Conservation (phyloP, 2,113 vertebrate species). For the Martes martes region DNA sequence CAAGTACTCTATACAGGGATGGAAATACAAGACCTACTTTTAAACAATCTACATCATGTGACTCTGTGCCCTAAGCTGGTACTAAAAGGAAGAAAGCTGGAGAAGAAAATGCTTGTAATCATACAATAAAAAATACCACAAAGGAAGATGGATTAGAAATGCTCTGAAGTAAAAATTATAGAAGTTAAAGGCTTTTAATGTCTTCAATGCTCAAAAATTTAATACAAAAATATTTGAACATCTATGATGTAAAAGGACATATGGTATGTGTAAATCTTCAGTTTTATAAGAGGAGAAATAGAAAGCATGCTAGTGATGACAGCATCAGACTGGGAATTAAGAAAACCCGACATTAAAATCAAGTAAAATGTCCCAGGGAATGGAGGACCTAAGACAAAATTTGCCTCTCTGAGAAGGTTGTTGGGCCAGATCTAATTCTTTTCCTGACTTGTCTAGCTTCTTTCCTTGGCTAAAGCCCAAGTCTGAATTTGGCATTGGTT, state of each 20-base stretch:
- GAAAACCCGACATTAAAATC: constrained; percentile 49
- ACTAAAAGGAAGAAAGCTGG: constrained; percentile 36
- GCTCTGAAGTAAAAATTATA: constrained; percentile 52
- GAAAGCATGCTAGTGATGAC: constrained; percentile 50
- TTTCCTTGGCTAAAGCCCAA: neutral
- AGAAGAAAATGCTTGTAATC: constrained; percentile 46
- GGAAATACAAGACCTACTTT: neutral
- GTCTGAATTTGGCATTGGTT: constrained; percentile 1
- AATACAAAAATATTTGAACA: constrained; percentile 51
- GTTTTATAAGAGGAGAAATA: constrained; percentile 49
- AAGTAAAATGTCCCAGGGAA: constrained; percentile 26
- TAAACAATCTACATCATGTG: constrained; percentile 32
- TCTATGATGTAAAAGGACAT: constrained; percentile 40
- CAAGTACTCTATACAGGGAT: neutral
- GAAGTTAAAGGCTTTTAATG: constrained; percentile 47
- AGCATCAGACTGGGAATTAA: constrained; percentile 34
- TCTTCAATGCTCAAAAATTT: constrained; percentile 32
- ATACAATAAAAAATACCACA: constrained; percentile 38
- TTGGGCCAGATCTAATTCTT: neutral
- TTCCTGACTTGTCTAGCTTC: neutral
- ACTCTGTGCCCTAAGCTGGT: constrained; percentile 3
- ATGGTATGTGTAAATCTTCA: constrained; percentile 38
- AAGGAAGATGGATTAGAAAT: constrained; percentile 60
- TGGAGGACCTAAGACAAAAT: neutral
- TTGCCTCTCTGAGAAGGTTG: neutral